A percentile compares a stretch with the other conserved stretches of the same genome.
Conservation (phyloP, 2,888 invertebrate species). For the Drosophila mayaguana region DNA sequence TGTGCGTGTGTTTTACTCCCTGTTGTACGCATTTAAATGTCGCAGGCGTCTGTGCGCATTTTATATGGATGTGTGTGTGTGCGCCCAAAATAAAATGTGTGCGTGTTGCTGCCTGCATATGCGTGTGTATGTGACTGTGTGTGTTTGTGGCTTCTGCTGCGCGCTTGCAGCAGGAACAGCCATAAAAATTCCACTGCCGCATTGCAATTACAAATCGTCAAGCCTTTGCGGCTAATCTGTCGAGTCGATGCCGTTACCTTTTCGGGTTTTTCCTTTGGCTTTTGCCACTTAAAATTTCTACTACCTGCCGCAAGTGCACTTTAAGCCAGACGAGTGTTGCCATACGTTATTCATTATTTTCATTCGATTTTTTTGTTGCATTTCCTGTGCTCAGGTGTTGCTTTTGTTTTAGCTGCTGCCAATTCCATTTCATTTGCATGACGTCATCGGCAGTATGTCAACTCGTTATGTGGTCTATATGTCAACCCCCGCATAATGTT, state of each 20-base stretch:
- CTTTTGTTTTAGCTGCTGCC: constrained; percentile 31
- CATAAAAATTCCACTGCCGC: constrained; percentile 63
- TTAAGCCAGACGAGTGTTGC: constrained; percentile 44
- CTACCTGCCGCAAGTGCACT: constrained; percentile 44
- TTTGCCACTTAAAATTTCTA: constrained; percentile 29
- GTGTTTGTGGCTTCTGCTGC: constrained; percentile 38
- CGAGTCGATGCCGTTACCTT: constrained; percentile 34
- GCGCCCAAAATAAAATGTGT: constrained; percentile 73
- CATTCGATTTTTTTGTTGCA: constrained; percentile 21
- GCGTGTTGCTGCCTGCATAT: constrained; percentile 31
- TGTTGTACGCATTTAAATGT: constrained; percentile 60
- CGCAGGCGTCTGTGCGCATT: constrained; percentile 48
- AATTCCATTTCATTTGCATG: constrained; percentile 51
- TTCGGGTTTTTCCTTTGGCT: not conserved
- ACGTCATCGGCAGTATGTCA: constrained; percentile 65
- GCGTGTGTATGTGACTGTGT: constrained; percentile 13
- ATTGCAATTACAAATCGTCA: constrained; percentile 51
- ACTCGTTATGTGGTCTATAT: constrained; percentile 53
- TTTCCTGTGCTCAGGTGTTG: constrained; percentile 51
- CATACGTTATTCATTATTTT: constrained; percentile 26
- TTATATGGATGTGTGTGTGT: constrained; percentile 9
- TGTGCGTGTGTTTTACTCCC: constrained; percentile 28
- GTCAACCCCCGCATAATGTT: constrained; percentile 68
- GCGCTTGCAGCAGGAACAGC: constrained; percentile 68
- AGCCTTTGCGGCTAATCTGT: constrained; percentile 50